Conservation (phyloP, 2,113 vertebrate species). For the Rhegmatorhina hoffmannsi region DNA sequence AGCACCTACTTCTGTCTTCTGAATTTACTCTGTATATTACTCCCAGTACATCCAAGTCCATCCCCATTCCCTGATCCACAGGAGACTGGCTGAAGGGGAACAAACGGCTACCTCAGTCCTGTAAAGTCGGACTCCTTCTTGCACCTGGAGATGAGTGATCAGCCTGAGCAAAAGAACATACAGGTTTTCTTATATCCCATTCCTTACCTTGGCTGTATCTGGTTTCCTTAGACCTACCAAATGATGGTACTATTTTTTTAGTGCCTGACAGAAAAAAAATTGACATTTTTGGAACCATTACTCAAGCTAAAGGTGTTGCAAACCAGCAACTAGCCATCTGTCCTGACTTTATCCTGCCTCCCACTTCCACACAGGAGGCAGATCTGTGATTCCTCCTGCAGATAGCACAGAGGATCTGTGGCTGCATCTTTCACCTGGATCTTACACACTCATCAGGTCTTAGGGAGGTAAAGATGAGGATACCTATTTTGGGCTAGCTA, state of each 20-base stretch:
- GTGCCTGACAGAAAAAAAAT: background rate
- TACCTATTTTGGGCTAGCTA: rapidly evolving
- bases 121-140: background rate
- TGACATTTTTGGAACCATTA: background rate
- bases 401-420: background rate
- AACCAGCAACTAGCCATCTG: background rate
- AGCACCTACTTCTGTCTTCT: background rate
- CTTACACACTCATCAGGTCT: background rate
- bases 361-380: background rate
- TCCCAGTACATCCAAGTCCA: background rate
- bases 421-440: background rate
- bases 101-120: background rate
- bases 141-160: background rate
- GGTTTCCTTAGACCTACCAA: background rate
- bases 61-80: rapidly evolving
- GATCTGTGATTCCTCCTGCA: background rate
- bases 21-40: background rate
- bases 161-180: background rate
- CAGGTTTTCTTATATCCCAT: background rate
- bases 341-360: background rate
- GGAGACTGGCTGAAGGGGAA: background rate
- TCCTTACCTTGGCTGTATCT: background rate
- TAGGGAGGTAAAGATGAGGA: background rate
- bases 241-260: background rate
- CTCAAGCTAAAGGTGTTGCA: background rate